A percentile compares a stretch with the other conserved stretches of the same genome.
Conservation (phyloP, 2,113 vertebrate species). For the Bagarius yarrelli region DNA sequence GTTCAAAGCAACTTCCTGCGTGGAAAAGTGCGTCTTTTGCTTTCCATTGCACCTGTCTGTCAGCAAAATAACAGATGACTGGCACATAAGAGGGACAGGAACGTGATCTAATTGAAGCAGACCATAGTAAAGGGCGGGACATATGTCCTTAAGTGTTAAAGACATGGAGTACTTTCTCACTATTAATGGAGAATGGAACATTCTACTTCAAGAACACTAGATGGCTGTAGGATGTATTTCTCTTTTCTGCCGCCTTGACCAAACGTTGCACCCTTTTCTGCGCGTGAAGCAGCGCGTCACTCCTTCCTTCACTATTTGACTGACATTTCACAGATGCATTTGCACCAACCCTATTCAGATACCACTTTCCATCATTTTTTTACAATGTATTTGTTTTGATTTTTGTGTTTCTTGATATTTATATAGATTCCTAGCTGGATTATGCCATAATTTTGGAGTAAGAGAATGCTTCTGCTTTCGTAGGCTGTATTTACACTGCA, state of each 20-base stretch:
- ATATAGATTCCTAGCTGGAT: constrained; percentile 63
- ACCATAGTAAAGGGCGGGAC: constrained; percentile 53
- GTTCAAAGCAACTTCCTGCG: constrained; percentile 74
- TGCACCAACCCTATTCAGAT: constrained; percentile 31
- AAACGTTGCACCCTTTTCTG: constrained; percentile 11
- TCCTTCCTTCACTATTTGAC: constrained; percentile 28
- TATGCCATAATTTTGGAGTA: constrained; percentile 18
- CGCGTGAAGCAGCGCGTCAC: constrained; percentile 36
- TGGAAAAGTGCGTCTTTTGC: constrained; percentile 72
- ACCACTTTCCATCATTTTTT: constrained; percentile 40
- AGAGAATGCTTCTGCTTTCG: constrained; percentile 27
- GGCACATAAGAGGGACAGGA: not conserved
- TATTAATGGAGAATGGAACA: constrained; percentile 4
- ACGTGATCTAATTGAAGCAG: constrained; percentile 53
- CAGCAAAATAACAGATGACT: constrained; percentile 70
- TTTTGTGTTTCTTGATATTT: constrained; percentile 65
- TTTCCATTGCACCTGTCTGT: constrained; percentile 67
- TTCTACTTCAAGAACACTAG: constrained; percentile 21
- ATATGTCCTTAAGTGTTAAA: constrained; percentile 47
- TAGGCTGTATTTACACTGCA: no score
- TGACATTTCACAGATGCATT: constrained; percentile 28
- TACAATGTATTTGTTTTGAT: constrained; percentile 63
- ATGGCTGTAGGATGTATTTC: constrained; percentile 25
- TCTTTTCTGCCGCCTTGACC: constrained; percentile 14
- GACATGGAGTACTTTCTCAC: constrained; percentile 33